phyloP scores from a whole-genome alignment of 2,888 invertebrate species.

The Dermolepida albohirtum region DNA sequence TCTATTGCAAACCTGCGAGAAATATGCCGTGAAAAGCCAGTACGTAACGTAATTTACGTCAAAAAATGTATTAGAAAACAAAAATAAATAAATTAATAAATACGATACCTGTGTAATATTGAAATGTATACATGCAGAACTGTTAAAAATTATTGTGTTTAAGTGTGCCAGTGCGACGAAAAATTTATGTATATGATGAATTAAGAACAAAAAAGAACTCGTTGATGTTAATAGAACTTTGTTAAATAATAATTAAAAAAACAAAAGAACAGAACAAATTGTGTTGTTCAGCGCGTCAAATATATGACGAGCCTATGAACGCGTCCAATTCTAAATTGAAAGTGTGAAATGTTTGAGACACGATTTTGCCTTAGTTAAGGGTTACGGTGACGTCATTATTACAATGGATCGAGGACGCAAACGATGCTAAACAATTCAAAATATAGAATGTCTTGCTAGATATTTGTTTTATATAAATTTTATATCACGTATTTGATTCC shows the following conservation, averaged over 20 bases:
- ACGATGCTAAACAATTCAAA: neutral
- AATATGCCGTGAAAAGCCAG: neutral
- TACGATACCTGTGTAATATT: neutral
- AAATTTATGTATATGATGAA: too few relatives aligned
- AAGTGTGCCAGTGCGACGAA: too few relatives aligned
- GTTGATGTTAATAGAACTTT: conserved; percentile 34
- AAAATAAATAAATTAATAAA: conserved; percentile 42
- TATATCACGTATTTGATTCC: too few relatives aligned
- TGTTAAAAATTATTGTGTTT: too few relatives aligned
- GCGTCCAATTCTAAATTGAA: conserved; percentile 64
- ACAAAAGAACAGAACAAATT: conserved; percentile 49
- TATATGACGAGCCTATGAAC: conserved; percentile 52
- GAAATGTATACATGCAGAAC: too few relatives aligned
- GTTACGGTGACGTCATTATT: conserved; percentile 26
- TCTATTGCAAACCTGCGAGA: conserved; percentile 7
- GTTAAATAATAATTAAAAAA: conserved; percentile 38
- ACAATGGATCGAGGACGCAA: neutral
- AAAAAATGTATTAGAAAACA: neutral
- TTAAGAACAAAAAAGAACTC: neutral
- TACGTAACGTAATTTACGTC: neutral
- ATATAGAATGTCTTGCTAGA: neutral
- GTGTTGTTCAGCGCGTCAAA: conserved; percentile 17
- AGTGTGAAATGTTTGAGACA: conserved; percentile 58
- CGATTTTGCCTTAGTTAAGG: conserved; percentile 64
- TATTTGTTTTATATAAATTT: neutral